Base-by-base conservation (phyloP, 2,113 vertebrate species). In the Acanthochromis polyacanthus region DNA sequence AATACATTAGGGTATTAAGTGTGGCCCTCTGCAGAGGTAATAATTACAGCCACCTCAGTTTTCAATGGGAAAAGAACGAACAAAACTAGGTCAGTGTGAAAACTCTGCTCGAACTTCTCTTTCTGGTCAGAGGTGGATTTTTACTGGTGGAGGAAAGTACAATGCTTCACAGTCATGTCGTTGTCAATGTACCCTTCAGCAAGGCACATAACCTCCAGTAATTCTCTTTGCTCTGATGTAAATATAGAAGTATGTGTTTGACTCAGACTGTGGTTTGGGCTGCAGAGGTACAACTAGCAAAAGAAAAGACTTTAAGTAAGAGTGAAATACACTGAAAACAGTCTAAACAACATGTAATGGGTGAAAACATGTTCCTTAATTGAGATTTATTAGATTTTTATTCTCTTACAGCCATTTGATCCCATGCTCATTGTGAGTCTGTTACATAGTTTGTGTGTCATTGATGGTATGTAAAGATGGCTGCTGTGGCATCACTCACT, bases 1-100 rank as follows among this genome's bases (percentile, higher is more conserved):
- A 91, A 87, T 83, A 88, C 88, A 80, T 84, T 59, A 87, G 91
- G 69, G 68, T 82, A 88, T 87, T 84, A 85, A 92, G 88, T 68
- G 76, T 89, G 79, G 81, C 83, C 72, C 81, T 90, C 65, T 72
- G 56, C 68, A 81, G 84, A 84, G 88, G 88, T 89, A 86, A 84
- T 90, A 88, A 92, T 93, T 91, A 92, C 78, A 87, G 75, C 73
- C 59, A 75, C 83, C 83, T 74, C 75, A 82, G 81, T 84, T 73
- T 86, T 89, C 78, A 89, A 69, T 80, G 77, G 85, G 67, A 66
- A 64, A 58, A 77, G 72, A 91, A 64, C 68, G 85, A 85, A 88
- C 80, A 77, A 81, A 92, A 89, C 63, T 83, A 83, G 90, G 90
- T 90, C 88, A 91, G 61, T 59, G 66, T 75, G 71, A 72, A 87